Evolutionary conservation across 2,888 invertebrate species (phyloP).

Genomic region (Yponomeuta cagnagella): DNA sequence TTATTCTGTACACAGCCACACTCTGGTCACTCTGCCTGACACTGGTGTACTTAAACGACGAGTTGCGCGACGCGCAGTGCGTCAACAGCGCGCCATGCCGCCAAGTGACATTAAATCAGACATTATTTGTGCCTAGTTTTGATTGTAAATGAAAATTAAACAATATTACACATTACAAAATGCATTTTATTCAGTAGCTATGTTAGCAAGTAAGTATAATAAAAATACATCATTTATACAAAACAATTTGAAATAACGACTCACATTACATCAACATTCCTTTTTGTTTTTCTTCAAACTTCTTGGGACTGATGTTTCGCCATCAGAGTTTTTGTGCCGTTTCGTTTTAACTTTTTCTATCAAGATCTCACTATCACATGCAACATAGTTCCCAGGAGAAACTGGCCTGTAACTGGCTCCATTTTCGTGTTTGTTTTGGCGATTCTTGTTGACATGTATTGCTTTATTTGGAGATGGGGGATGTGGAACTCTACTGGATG

Average conservation of each 20-base stretch:
- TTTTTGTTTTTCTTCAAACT: conserved; percentile 49
- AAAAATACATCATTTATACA: not conserved
- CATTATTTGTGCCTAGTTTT: not conserved
- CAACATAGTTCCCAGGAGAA: not conserved
- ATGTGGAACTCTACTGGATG: not conserved
- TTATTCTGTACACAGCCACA: too few relatives aligned
- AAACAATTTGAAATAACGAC: not conserved
- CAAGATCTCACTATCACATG: conserved; percentile 23
- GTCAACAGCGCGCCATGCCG: too few relatives aligned
- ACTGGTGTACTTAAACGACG: too few relatives aligned
- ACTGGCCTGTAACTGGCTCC: not conserved
- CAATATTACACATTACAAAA: not conserved
- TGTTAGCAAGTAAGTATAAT: not conserved
- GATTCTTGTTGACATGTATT: not conserved
- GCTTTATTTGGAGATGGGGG: not conserved
- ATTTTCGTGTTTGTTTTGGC: not conserved
- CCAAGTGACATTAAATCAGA: too few relatives aligned
- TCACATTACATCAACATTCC: conserved; percentile 22
- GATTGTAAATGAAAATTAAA: not conserved
- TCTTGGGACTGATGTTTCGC: conserved; percentile 36
- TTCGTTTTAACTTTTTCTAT: conserved; percentile 40
- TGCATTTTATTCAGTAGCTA: not conserved
- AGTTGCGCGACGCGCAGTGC: too few relatives aligned
- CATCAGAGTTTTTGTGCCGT: conserved; percentile 39
- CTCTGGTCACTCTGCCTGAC: too few relatives aligned